A percentile compares a stretch with the other conserved stretches of the same genome.
Conservation (phyloP, 2,113 vertebrate species). For the Ceyx cyanopectus region DNA sequence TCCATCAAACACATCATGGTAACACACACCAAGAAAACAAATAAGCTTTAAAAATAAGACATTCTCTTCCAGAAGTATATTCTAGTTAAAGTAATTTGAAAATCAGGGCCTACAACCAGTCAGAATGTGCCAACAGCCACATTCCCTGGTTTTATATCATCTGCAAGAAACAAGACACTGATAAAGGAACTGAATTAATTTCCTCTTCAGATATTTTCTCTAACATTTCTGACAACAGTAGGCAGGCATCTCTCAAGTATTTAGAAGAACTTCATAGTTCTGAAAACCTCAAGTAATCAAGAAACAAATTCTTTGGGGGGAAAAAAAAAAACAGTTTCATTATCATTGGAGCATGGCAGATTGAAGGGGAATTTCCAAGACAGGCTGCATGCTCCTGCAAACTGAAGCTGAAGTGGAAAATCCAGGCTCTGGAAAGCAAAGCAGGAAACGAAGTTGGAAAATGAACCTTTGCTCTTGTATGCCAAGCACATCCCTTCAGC, state of each 20-base stretch:
- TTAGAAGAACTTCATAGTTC: neutral
- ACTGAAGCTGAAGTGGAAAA: neutral
- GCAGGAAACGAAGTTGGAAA: neutral
- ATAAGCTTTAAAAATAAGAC: neutral
- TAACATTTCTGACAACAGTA: neutral
- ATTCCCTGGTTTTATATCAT: neutral
- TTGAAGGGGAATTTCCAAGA: neutral
- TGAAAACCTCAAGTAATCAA: neutral
- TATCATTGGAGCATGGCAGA: neutral
- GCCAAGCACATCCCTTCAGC: neutral
- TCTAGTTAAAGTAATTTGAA: neutral
- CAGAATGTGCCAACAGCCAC: neutral
- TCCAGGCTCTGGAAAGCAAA: neutral
- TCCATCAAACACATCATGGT: neutral
- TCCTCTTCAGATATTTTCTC: neutral
- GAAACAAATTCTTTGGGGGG: neutral
- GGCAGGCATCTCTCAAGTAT: neutral
- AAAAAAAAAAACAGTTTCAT: neutral
- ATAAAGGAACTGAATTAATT: neutral
- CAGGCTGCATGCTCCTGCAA: neutral
- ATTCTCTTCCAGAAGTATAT: neutral
- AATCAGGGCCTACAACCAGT: neutral
- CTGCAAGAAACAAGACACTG: neutral
- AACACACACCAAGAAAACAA: neutral
- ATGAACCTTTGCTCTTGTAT: neutral